A percentile compares a stretch with the other conserved stretches of the same genome.
These are phyloP conservation scores for Rhizoglyphus robini DNA, from an alignment of 1,140 invertebrate species.

Conservation along the genomic window DNA sequence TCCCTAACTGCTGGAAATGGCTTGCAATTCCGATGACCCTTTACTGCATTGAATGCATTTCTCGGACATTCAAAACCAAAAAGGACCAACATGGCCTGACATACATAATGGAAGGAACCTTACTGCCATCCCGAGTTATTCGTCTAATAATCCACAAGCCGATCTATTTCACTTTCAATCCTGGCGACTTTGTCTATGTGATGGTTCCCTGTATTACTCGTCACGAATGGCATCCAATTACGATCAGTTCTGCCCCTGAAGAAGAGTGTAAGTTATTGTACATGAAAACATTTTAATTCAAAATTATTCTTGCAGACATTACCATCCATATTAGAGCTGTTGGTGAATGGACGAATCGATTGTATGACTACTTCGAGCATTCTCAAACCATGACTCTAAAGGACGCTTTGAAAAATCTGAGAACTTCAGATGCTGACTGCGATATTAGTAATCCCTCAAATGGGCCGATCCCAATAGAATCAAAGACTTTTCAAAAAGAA, in stretches of 20 bases:
- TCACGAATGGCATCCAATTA: constrained; percentile 95
- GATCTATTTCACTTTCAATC: constrained; percentile 67
- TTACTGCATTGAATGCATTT: constrained; percentile 60
- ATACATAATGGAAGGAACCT: constrained; percentile 58
- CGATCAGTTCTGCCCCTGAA: constrained; percentile 87
- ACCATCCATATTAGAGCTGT: constrained; percentile 82
- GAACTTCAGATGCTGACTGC: background rate
- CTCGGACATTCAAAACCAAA: constrained; percentile 41
- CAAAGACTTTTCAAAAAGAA: background rate
- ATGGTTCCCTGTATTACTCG: constrained; percentile 80
- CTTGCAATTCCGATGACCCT: constrained; percentile 66
- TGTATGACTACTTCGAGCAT: constrained; percentile 73
- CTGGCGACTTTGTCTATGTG: constrained; percentile 87
- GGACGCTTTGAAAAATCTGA: background rate
- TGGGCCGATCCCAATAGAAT: background rate
- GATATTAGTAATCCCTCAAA: background rate
- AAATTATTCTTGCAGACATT: constrained; percentile 47
- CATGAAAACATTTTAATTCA: constrained; percentile 6
- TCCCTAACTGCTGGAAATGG: constrained; percentile 92
- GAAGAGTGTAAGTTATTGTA: constrained; percentile 51
- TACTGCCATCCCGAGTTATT: constrained; percentile 51
- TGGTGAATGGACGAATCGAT: constrained; percentile 81
- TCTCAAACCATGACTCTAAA: constrained; percentile 22
- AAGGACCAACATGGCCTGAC: constrained; percentile 40
- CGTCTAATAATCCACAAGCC: constrained; percentile 60